phyloP scores from a whole-genome alignment of 2,888 invertebrate species.

The Megastigmus dorsalis region DNA sequence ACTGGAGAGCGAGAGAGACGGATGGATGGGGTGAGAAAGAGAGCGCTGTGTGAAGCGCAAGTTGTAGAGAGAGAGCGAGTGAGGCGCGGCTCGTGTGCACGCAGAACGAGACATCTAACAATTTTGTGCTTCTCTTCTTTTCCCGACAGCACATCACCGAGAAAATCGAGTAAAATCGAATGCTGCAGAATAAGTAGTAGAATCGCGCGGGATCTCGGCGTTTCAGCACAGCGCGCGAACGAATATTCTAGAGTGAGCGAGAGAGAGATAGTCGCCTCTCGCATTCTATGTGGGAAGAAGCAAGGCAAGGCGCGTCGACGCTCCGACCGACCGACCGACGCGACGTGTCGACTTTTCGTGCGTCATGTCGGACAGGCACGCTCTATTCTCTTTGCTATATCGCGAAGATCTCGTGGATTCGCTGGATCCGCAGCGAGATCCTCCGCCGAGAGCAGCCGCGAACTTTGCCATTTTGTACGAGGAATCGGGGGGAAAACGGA shows the following conservation, averaged over 20 bases:
- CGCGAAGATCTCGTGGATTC: too few species aligned
- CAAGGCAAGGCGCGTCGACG: slow-evolving; percentile 3
- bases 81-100: slow-evolving; percentile 4
- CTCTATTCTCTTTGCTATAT: background rate
- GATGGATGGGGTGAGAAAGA: background rate
- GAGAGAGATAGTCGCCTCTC: background rate
- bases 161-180: too few species aligned
- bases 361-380: slow-evolving; percentile 18
- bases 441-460: too few species aligned
- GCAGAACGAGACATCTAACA: slow-evolving; percentile 19
- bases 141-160: too few species aligned
- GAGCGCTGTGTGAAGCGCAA: background rate
- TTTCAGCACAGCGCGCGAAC: too few species aligned
- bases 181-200: too few species aligned
- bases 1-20: background rate
- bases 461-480: background rate
- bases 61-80: background rate
- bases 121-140: background rate
- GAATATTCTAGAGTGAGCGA: slow-evolving; percentile 29
- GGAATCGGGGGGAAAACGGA: background rate
- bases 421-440: too few species aligned
- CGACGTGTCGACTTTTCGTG: slow-evolving; percentile 40
- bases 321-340: slow-evolving; percentile 18
- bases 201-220: too few species aligned
- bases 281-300: slow-evolving; percentile 28